Conservation (phyloP, 1,140 invertebrate species). For the Ceratosolen solmsi region DNA sequence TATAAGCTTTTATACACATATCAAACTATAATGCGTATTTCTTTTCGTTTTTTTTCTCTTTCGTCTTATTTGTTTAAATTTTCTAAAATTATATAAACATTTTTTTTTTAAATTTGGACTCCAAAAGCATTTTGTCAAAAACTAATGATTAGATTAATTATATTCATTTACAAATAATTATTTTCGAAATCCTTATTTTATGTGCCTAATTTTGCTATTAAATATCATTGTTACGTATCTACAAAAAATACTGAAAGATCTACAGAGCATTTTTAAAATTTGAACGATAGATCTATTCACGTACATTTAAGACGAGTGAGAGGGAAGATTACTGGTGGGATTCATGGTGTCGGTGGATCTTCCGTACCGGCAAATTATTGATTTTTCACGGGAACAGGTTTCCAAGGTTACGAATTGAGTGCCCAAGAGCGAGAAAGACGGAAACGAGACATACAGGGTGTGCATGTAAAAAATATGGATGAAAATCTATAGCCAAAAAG, state of each 20-base stretch:
- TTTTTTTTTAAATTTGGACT: no score
- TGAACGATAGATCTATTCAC: neutral
- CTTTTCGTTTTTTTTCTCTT: no score
- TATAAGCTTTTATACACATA: no score
- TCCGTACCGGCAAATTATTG: constrained; percentile 52
- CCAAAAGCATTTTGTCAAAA: no score
- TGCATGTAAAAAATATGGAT: neutral
- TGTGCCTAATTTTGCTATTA: no score
- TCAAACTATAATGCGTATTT: no score
- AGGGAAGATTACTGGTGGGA: neutral
- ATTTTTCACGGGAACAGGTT: constrained; percentile 52
- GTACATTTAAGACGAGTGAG: neutral
- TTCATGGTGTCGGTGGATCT: constrained; percentile 35
- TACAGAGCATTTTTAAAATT: neutral
- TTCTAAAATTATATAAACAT: no score
- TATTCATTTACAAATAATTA: no score
- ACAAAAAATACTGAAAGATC: neutral
- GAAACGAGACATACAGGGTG: neutral
- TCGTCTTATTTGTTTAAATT: no score
- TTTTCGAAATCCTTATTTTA: no score
- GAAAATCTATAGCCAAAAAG: neutral
- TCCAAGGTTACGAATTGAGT: constrained; percentile 50
- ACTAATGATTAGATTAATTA: no score
- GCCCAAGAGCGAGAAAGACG: constrained; percentile 4
- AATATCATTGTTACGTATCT: no score